These are phyloP conservation scores for Spea hammondii DNA, from an alignment of 2,797 vertebrate genomes.

Conservation along the genomic window DNA sequence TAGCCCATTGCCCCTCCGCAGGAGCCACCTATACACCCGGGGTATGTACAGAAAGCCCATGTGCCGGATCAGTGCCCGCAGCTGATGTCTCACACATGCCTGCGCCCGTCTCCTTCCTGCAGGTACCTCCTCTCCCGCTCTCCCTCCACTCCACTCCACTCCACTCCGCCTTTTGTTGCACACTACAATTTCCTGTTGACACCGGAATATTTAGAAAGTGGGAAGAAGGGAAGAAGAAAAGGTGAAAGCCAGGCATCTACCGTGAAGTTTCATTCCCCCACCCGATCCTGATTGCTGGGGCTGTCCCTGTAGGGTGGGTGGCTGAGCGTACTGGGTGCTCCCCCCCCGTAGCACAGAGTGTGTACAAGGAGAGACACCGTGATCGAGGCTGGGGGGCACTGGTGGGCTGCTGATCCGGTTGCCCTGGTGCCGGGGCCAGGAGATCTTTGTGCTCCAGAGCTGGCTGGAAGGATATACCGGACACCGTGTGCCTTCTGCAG, in stretches of 20 bases:
- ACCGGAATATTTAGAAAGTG: conserved; percentile 61
- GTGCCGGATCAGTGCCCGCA: not conserved
- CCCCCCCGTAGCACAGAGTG: conserved; percentile 6
- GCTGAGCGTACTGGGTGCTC: conserved; percentile 31
- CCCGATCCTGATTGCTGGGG: not conserved
- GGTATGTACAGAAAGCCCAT: not conserved
- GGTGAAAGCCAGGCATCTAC: not conserved
- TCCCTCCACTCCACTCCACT: conserved; percentile 47
- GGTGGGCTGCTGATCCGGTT: conserved; percentile 15
- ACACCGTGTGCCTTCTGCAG: not conserved
- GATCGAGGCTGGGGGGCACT: not conserved
- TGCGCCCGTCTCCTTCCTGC: not conserved
- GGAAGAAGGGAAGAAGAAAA: conserved; percentile 53
- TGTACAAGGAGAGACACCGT: conserved; percentile 8
- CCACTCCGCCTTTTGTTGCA: conserved; percentile 63
- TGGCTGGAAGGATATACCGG: not conserved
- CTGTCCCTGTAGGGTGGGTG: conserved; percentile 28
- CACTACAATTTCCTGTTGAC: conserved; percentile 74
- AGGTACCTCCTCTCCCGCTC: conserved; percentile 54
- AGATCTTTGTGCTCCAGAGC: conserved; percentile 1
- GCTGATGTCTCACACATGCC: conserved; percentile 28
- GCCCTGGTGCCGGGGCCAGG: conserved; percentile 6
- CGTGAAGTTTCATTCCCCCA: not conserved
- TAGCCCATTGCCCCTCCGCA: not conserved
- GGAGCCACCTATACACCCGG: not conserved